Evolutionary conservation across 2,888 invertebrate species (phyloP).

Genomic region (Asteroscopus sphinx): DNA sequence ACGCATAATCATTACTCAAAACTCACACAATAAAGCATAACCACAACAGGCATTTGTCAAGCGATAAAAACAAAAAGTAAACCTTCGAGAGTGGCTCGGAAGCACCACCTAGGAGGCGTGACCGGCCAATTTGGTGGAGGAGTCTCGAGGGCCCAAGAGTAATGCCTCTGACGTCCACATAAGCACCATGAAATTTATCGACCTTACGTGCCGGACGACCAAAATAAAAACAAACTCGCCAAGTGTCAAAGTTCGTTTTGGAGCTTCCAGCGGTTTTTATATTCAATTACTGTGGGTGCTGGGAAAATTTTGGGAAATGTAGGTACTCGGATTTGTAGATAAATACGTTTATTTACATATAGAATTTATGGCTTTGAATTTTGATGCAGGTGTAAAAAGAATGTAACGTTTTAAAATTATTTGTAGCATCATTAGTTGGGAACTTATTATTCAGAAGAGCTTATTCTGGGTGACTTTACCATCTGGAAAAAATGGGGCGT

Average conservation of each 20-base stretch:
- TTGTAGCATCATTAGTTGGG: too few species aligned
- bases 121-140: slow-evolving; percentile 77
- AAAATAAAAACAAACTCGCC: slow-evolving; percentile 78
- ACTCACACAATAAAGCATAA: slow-evolving; percentile 53
- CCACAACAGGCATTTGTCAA: slow-evolving; percentile 59
- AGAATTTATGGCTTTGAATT: slow-evolving; percentile 30
- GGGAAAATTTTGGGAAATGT: slow-evolving; percentile 44
- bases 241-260: slow-evolving; percentile 74
- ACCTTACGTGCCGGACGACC: slow-evolving; percentile 77
- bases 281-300: slow-evolving; percentile 58
- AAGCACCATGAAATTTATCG: slow-evolving; percentile 85
- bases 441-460: too few species aligned
- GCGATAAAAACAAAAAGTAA: slow-evolving; percentile 62
- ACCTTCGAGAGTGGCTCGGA: slow-evolving; percentile 56
- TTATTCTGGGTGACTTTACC: too few species aligned
- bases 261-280: slow-evolving; percentile 57
- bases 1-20: slow-evolving; percentile 44
- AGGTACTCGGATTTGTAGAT: slow-evolving; percentile 40
- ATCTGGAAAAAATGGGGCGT: too few species aligned
- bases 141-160: slow-evolving; percentile 71
- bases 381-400: not conserved
- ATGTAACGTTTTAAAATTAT: not conserved
- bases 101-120: slow-evolving; percentile 69
- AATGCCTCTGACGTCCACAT: slow-evolving; percentile 78
- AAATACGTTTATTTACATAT: slow-evolving; percentile 41